A percentile compares a stretch with the other conserved stretches of the same genome.
phyloP scores from a whole-genome alignment of 2,888 invertebrate species.

The Nesidiocoris tenuis region DNA sequence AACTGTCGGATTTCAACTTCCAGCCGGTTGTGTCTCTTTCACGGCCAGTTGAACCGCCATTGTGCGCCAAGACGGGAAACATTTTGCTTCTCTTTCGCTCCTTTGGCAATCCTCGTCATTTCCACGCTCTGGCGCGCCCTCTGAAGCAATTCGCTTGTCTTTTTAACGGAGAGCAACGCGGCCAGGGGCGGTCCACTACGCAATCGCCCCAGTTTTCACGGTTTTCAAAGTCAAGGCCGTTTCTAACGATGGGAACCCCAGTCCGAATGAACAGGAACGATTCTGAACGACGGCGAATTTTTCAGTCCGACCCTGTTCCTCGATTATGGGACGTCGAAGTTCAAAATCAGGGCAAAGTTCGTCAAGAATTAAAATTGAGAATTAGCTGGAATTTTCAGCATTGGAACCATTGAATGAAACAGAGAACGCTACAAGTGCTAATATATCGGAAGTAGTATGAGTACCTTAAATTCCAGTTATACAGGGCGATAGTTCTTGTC shows the following conservation, averaged over 20 bases:
- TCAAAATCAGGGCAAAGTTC: too few relatives aligned
- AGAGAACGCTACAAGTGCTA: too few relatives aligned
- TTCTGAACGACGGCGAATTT: background rate
- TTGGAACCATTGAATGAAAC: too few relatives aligned
- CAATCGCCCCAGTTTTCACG: constrained; percentile 26
- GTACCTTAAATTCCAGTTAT: too few relatives aligned
- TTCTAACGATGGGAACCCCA: background rate
- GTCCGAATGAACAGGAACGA: too few relatives aligned
- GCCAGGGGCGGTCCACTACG: constrained; percentile 33
- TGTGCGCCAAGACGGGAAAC: constrained; percentile 31
- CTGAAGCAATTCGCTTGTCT: constrained; percentile 11
- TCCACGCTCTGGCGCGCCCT: constrained; percentile 31
- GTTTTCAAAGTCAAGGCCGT: constrained; percentile 26
- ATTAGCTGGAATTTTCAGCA: too few relatives aligned
- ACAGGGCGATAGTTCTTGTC: too few relatives aligned
- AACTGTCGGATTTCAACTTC: background rate
- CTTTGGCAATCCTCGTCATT: constrained; percentile 7
- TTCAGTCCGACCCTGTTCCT: too few relatives aligned
- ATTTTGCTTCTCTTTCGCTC: constrained; percentile 18
- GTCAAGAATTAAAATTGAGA: too few relatives aligned
- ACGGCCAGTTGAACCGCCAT: constrained; percentile 29
- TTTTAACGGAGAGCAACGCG: constrained; percentile 24
- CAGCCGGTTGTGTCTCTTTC: constrained; percentile 6
- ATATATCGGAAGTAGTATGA: too few relatives aligned
- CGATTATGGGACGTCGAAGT: too few relatives aligned